Conservation (phyloP, 2,113 vertebrate genomes). For the Nettapus auritus region DNA sequence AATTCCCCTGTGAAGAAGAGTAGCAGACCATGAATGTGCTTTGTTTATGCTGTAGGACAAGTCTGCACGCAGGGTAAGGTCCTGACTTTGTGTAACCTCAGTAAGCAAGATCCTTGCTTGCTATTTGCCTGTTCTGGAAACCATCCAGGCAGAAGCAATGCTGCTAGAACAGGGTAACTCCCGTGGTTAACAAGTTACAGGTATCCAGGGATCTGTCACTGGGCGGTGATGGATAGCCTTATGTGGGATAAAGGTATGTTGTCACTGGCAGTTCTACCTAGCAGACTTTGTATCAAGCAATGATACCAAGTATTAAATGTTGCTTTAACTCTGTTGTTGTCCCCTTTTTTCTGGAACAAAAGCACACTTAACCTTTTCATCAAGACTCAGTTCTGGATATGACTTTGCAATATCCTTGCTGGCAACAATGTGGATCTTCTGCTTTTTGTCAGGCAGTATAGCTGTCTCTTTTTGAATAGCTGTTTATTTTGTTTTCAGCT, state of each 20-base stretch:
- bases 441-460: not conserved
- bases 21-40: not conserved
- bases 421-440: not conserved
- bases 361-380: not conserved
- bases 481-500: not conserved
- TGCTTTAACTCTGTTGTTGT: not conserved
- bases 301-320: not conserved
- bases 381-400: not conserved
- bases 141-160: not conserved
- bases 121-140: not conserved
- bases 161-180: not conserved
- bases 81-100: not conserved
- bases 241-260: not conserved
- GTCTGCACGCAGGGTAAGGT: not conserved
- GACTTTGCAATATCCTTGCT: not conserved
- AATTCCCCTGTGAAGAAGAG: not conserved
- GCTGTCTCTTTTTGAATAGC: not conserved
- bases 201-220: fast-evolving
- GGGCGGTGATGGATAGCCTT: fast-evolving
- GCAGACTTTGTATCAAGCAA: not conserved
- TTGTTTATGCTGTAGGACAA: not conserved
- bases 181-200: not conserved
- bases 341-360: not conserved
- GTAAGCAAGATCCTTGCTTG: not conserved
- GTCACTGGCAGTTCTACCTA: not conserved